Evolutionary conservation across 2,888 invertebrate species (phyloP), one percentile per base, ranked within the genome.

Genomic region (Halictus quadricinctus): DNA sequence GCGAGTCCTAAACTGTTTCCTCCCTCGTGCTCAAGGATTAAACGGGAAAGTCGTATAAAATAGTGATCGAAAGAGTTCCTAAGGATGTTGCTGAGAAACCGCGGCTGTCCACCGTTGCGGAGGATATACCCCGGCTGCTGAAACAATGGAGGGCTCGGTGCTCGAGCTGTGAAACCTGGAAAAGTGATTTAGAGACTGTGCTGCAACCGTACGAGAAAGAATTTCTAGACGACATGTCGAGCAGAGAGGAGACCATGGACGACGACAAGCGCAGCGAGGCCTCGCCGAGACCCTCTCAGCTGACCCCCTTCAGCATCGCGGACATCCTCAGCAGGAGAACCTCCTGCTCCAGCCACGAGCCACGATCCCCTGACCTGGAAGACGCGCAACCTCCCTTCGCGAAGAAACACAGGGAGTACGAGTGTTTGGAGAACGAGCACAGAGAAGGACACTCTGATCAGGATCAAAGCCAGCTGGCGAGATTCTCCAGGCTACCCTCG

Each of bases 251-350:
- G 78, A 77, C 75, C 41, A 91, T 92, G 91, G 92, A 93, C 48
- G 91, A 92, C 48, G 89, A 91, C 13, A 91, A 91, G 13, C 88
- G 90, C 69, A 92, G 92, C 84, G 93, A 93, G 46, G 86, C 90
- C 0, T 93, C 92, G 4, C 91, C 94, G 10, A 94, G 92, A 89
- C 90, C 91, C 6, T 92, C 92, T 21, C 92, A 91, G 50, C 93
- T 94, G 29, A 94, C 94, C 10, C 94, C 94, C 0, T 94, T 94
- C 87, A 93, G 94, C 80, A 94, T 94, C 82, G 94, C 94, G 0
- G 94, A 94, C 72, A 94, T 94, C n/a, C 88, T 94, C 48, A 94
- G 93, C 74, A 90, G 93, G 12, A 83, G 88, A 72, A 90, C 82
- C 12, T 81, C 85, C 21, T 75, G 80, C n/a, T 81, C 85, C 25